Percentiles rank a stretch among this genome's conserved stretches.
Conservation (phyloP, 2,888 invertebrate genomes). For the Hipparchia sbordonii region DNA sequence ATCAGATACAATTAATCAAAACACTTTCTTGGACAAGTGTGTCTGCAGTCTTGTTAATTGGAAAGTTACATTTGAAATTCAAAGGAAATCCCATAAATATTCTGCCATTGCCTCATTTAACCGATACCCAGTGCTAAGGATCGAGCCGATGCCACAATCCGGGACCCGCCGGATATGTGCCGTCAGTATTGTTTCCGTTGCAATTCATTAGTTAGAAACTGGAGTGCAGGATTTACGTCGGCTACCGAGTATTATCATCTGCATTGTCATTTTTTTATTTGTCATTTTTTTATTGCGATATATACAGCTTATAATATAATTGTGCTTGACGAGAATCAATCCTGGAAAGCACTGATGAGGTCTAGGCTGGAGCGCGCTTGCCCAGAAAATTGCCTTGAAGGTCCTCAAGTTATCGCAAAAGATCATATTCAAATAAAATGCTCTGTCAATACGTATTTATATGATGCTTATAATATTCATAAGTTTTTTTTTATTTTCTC, state of each 20-base stretch:
- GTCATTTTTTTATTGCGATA: not conserved
- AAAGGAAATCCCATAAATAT: constrained; percentile 14
- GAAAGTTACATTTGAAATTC: constrained; percentile 9
- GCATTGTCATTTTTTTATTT: constrained; percentile 30
- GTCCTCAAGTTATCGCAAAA: not conserved
- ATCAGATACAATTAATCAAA: not conserved
- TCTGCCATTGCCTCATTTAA: constrained; percentile 5
- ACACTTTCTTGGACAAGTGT: constrained; percentile 4
- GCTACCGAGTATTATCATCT: constrained; percentile 33
- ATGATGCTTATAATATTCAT: not conserved
- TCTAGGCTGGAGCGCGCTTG: too few species aligned
- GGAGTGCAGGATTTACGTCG: constrained; percentile 34
- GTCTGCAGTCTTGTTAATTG: not conserved
- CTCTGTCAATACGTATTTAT: not conserved
- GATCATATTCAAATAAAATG: not conserved
- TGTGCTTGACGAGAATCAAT: too few species aligned
- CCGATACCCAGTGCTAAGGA: not conserved
- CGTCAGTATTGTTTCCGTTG: constrained; percentile 41
- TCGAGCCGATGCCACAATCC: constrained; percentile 19
- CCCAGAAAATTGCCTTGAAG: too few species aligned
- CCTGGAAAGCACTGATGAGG: too few species aligned
- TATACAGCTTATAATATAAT: too few species aligned
- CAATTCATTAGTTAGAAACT: constrained; percentile 42
- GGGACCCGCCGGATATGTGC: constrained; percentile 36
- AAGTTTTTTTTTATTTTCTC: not conserved